These are phyloP conservation scores for Eremobia ochroleuca DNA, from an alignment of 2,888 invertebrate genomes.

Conservation along the genomic window DNA sequence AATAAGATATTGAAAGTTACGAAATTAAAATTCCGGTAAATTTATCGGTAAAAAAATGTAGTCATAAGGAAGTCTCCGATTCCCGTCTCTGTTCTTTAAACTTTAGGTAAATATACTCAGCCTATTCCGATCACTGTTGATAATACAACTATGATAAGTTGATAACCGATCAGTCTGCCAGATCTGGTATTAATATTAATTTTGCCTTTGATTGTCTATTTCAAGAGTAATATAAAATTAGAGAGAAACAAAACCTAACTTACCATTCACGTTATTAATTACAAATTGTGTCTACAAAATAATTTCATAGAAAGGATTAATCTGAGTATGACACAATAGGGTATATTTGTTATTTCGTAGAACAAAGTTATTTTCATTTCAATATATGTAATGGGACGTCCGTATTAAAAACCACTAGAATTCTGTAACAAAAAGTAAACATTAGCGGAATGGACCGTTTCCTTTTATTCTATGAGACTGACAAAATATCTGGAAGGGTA, in stretches of 20 bases:
- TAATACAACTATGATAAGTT: neutral
- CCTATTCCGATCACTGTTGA: no score
- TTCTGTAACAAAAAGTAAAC: constrained; percentile 32
- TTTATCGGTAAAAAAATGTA: no score
- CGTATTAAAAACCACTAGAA: constrained; percentile 17
- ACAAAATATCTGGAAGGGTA: constrained; percentile 38
- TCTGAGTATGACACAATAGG: no score
- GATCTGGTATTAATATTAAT: neutral
- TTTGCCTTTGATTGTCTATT: neutral
- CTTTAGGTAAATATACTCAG: no score
- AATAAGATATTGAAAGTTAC: no score
- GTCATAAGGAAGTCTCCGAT: no score
- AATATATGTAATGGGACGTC: neutral
- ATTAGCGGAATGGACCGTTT: constrained; percentile 8
- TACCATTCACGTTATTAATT: neutral
- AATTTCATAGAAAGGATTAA: neutral
- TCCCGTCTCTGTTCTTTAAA: no score
- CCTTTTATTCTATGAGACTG: constrained; percentile 35
- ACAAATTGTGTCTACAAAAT: neutral
- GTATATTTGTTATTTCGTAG: neutral
- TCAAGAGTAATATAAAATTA: no score
- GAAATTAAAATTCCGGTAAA: no score
- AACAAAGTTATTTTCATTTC: neutral
- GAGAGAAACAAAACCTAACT: no score
- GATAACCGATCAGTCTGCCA: neutral